Evolutionary conservation across 2,888 invertebrate genomes (phyloP).

Genomic region (Chalcis sispes): DNA sequence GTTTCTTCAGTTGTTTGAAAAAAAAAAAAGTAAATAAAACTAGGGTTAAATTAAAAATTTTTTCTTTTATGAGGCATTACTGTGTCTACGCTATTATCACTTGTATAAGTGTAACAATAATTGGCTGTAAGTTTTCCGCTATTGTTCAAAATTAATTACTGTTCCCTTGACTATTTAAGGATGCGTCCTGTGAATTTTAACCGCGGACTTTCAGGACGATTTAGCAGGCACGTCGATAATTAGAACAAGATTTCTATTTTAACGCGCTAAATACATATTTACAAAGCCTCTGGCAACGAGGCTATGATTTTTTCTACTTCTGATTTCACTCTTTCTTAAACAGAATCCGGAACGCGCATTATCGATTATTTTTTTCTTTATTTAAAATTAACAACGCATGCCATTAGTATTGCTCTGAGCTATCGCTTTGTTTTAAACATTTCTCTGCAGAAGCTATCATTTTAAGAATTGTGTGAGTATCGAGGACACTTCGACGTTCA

Average conservation of each 20-base stretch:
- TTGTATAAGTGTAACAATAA: constrained; percentile 51
- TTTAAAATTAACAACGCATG: constrained; percentile 56
- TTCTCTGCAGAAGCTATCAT: constrained; percentile 53
- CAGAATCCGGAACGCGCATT: constrained; percentile 66
- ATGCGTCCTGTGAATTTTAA: constrained; percentile 53
- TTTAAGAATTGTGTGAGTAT: constrained; percentile 44
- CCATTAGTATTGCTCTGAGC: constrained; percentile 54
- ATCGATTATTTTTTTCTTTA: constrained; percentile 51
- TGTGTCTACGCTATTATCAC: constrained; percentile 34
- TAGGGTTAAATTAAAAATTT: constrained; percentile 43
- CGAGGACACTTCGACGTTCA: constrained; percentile 30
- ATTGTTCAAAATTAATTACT: constrained; percentile 50
- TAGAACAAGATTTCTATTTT: constrained; percentile 75
- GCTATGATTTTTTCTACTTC: constrained; percentile 60
- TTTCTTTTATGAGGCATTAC: constrained; percentile 35
- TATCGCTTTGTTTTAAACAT: constrained; percentile 48
- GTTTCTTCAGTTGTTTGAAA: not conserved
- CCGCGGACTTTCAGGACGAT: constrained; percentile 67
- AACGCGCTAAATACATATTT: constrained; percentile 76
- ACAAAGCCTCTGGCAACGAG: constrained; percentile 68
- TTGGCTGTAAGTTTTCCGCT: constrained; percentile 47
- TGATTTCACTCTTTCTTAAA: constrained; percentile 58
- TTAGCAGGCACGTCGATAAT: constrained; percentile 72
- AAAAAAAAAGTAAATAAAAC: constrained; percentile 19
- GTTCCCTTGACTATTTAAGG: constrained; percentile 57